phyloP scores from a whole-genome alignment of 2,888 invertebrate species.

The Drosophila anceps region DNA sequence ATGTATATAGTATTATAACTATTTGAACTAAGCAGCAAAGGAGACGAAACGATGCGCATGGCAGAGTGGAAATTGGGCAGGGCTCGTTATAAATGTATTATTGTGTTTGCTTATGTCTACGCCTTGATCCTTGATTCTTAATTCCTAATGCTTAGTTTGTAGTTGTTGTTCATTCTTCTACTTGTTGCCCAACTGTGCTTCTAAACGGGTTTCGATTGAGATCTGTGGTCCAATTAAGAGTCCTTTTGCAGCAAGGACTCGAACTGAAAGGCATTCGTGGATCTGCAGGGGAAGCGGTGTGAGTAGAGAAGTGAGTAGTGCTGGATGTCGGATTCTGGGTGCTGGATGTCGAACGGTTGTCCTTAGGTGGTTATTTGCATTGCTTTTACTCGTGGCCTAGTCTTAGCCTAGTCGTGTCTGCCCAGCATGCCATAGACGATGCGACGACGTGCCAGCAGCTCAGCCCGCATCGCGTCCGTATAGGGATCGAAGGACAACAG shows the following conservation, averaged over 20 bases:
- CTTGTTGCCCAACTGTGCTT: slow-evolving; percentile 43
- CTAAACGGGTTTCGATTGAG: slow-evolving; percentile 52
- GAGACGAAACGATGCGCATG: slow-evolving; percentile 46
- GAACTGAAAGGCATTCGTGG: slow-evolving; percentile 19
- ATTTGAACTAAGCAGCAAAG: slow-evolving; percentile 49
- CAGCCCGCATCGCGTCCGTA: slow-evolving; percentile 87
- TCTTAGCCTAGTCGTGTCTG: slow-evolving; percentile 39
- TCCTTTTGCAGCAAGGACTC: slow-evolving; percentile 16
- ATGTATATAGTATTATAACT: slow-evolving; percentile 1
- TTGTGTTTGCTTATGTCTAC: slow-evolving; percentile 7
- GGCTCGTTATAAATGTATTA: slow-evolving; percentile 32
- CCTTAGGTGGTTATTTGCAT: slow-evolving; percentile 41
- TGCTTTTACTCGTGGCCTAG: slow-evolving; percentile 34
- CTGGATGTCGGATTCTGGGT: not conserved
- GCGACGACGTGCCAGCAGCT: slow-evolving; percentile 86
- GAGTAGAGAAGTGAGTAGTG: not conserved
- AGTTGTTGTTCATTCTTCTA: not conserved
- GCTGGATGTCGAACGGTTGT: slow-evolving; percentile 12
- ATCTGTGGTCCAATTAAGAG: slow-evolving; percentile 50
- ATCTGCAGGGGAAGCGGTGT: not conserved
- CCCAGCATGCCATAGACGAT: slow-evolving; percentile 86
- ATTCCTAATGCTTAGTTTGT: slow-evolving; percentile 3
- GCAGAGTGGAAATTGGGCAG: slow-evolving; percentile 33
- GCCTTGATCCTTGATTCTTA: not conserved
- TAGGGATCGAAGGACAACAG: slow-evolving; percentile 90